Base-by-base conservation (phyloP, 1,140 invertebrate genomes). In the Catajapyx aquilonaris region DNA sequence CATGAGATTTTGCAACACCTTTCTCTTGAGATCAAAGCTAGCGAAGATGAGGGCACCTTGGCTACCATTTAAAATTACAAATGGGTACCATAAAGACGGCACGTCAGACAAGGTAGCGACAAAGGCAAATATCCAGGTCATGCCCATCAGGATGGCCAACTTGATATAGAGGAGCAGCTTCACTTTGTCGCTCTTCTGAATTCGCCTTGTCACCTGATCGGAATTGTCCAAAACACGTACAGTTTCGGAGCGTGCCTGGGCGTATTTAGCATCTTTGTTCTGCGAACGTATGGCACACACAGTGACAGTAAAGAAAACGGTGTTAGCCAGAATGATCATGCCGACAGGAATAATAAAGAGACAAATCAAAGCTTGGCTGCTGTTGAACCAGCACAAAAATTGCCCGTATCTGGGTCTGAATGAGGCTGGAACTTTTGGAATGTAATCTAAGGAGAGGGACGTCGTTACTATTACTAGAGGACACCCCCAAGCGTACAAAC, bases 11-110 rank as follows among this genome's bases (percentile, higher is more conserved):
- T n/a, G n/a, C n/a, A n/a, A n/a, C 7, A 55, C 46, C 32, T 52
- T 57, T 11, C 42, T 25, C 37, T 60, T 64, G 35, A 49, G 48
- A 32, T 62, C 56, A 44, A 63, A 65, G 20, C 57, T 55, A 4
- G 63, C 33, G 39, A 64, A 64, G 38, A 65, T 59, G 30, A 63
- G 58, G 9, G 56, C 49, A 0, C 62, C 62, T 46, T 65, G 62
- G 5, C 59, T 44, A 5, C 52, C 52, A 40, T 59, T 63, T 35
- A 64, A 48, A 1, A 63, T 35, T 5, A 64, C 57, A 45, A 62
- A 62, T 13, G 57, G 46, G 43, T 60, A 63, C 44, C 54, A 51
- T 13, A 63, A 45, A 22, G 20, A 20, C 0, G 38, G 41, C 16
- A 45, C 25, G 2, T 35, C 28, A 15, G 44, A 21, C 10, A 57